phyloP scores from a whole-genome alignment of 2,888 invertebrate species.

The Macrosoma leucophasiata region DNA sequence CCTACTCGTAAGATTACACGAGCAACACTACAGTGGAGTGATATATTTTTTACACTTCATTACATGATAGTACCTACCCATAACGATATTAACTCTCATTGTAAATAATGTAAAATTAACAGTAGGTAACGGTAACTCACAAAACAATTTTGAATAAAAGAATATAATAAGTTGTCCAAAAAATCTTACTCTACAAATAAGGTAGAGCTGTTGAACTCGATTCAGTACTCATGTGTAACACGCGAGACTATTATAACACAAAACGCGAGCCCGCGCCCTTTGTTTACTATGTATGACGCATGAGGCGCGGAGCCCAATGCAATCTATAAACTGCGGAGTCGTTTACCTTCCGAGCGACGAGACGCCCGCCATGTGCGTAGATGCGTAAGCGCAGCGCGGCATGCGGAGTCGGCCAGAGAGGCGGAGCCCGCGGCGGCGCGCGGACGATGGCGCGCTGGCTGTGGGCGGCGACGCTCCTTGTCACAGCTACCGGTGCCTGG shows the following conservation, averaged over 20 bases:
- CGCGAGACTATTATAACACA: conserved; percentile 15
- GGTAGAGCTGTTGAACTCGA: too few relatives aligned
- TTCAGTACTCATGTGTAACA: conserved; percentile 4
- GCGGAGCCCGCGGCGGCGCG: conserved; percentile 59
- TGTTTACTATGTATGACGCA: conserved; percentile 75
- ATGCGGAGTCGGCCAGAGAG: conserved; percentile 47
- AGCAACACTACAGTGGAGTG: too few relatives aligned
- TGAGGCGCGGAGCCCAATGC: conserved; percentile 58
- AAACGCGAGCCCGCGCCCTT: conserved; percentile 43
- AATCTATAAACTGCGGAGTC: conserved; percentile 66
- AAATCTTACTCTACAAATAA: too few relatives aligned
- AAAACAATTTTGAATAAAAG: too few relatives aligned
- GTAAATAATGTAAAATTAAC: too few relatives aligned
- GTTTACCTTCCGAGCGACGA: conserved; percentile 71
- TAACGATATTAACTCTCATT: too few relatives aligned
- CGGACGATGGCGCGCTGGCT: conserved; percentile 67
- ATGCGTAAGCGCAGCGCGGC: conserved; percentile 60
- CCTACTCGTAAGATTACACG: too few relatives aligned
- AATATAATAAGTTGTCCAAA: too few relatives aligned
- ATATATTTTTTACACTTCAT: too few relatives aligned
- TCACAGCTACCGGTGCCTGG: conserved; percentile 32
- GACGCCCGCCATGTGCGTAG: conserved; percentile 68
- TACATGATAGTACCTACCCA: too few relatives aligned
- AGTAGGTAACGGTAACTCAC: too few relatives aligned
- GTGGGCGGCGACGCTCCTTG: conserved; percentile 53